Evolutionary conservation across 2,888 invertebrate genomes (phyloP).

Genomic region (Diplolepis rosae): DNA sequence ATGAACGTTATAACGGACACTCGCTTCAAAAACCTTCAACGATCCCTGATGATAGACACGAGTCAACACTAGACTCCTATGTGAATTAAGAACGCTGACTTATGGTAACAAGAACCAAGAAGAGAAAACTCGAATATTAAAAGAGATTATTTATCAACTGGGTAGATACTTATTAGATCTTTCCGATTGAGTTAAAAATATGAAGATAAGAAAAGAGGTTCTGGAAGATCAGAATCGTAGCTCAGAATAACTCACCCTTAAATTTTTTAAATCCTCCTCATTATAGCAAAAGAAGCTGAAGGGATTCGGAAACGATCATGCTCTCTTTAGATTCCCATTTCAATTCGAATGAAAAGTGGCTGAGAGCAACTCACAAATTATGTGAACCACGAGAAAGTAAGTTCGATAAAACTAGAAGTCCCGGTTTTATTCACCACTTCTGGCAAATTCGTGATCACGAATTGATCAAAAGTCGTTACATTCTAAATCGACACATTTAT

Average conservation of each 20-base stretch:
- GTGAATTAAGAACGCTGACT: background rate
- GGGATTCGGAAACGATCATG: constrained; percentile 27
- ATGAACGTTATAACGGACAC: constrained; percentile 7
- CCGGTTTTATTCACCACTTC: background rate
- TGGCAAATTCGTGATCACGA: constrained; percentile 15
- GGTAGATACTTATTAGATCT: background rate
- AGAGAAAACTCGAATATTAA: no score
- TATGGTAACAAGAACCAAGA: background rate
- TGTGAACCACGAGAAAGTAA: constrained; percentile 25
- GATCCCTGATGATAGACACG: background rate
- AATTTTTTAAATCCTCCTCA: constrained; percentile 1
- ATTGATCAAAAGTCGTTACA: constrained; percentile 2
- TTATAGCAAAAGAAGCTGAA: constrained; percentile 20
- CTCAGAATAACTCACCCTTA: no score
- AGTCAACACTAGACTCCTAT: background rate
- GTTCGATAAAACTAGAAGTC: constrained; percentile 9
- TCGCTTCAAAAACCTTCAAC: background rate
- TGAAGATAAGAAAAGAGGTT: background rate
- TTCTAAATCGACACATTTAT: constrained; percentile 9
- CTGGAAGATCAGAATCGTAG: no score
- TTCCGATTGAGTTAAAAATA: background rate
- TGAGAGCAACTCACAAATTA: constrained; percentile 34
- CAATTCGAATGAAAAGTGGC: constrained; percentile 6
- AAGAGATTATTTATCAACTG: no score
- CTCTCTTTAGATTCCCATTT: constrained; percentile 20